Base-by-base conservation (phyloP, 2,113 vertebrate genomes). In the Anolis carolinensis region DNA sequence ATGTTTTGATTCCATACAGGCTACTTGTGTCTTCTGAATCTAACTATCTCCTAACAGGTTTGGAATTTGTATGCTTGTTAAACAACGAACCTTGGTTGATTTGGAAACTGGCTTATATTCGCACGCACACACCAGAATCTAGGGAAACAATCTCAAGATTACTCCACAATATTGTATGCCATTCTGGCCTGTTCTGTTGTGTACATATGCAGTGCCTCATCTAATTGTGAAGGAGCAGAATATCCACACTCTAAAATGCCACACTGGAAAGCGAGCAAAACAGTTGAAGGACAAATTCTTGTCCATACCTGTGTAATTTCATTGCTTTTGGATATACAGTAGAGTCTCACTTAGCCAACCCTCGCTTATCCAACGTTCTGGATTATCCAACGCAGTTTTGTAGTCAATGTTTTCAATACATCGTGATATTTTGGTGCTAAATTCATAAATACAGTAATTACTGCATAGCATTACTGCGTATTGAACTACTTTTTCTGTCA, bases 21-120 rank as follows among this genome's bases (percentile, higher is more conserved):
- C 62, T 86, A 80, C 50, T 62, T 79, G 67, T 18, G 32, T 72
- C 52, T 86, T 76, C 83, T 52, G 83, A 84, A 84, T 77, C n/a
- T 62, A 77, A 7, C 44, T 62, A 77, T 84, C n/a, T 77, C 59
- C 72, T 27, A 65, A 77, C n/a, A 84, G 39, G 74, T 84, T 84
- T 86, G 84, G 77, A 73, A 86, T 86, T 86, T 73, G 34, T 32
- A 73, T 34, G 10, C 27, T 30, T 48, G 27, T 44, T n/a, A 73
- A 70, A 36, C 71, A 68, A 63, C 70, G 20, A 13, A n/a, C 44
- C 78, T 78, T 78, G 23, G 21, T 20, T 67, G 71, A 67, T 62
- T 78, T 85, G 23, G 39, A 68, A 62, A 75, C 23, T 44, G 77
- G 21, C 34, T 80, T 73, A n/a, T 25, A 2, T 7, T 16, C 30